Conservation (phyloP, 2,797 vertebrate genomes). For the Tenualosa ilisha region DNA sequence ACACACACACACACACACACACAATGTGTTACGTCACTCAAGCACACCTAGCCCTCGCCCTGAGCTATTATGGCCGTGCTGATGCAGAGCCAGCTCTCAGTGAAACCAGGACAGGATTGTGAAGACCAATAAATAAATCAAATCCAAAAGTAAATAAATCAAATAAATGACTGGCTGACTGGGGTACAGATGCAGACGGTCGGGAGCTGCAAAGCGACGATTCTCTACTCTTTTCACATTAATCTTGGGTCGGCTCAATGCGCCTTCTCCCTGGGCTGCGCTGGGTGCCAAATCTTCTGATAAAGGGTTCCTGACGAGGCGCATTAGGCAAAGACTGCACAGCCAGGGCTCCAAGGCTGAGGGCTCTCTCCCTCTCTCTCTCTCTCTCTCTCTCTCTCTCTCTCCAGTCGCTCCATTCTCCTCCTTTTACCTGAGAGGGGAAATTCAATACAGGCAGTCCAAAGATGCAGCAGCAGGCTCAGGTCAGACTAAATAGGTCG, state of each 20-base stretch:
- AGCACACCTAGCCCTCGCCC: no score
- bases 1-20: no score
- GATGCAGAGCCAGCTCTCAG: no score
- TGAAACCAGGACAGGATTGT: not conserved
- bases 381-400: not conserved
- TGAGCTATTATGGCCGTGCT: no score
- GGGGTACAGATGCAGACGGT: not conserved
- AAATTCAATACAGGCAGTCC: not conserved
- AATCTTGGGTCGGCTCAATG: not conserved
- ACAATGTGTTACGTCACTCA: no score
- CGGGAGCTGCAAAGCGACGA: not conserved
- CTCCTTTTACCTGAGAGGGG: not conserved
- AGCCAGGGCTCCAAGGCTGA: not conserved
- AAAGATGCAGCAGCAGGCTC: not conserved
- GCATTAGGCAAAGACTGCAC: not conserved
- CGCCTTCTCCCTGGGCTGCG: not conserved
- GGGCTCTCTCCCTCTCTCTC: no score
- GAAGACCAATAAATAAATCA: not conserved
- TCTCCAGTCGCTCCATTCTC: not conserved
- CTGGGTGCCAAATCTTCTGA: not conserved
- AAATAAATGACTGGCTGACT: not conserved
- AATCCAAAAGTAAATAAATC: not conserved
- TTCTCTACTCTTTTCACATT: not conserved
- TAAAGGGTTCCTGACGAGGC: not conserved
- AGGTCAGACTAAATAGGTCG: not conserved